Conservation (phyloP, 2,113 vertebrate species). For the Anoplopoma fimbria region DNA sequence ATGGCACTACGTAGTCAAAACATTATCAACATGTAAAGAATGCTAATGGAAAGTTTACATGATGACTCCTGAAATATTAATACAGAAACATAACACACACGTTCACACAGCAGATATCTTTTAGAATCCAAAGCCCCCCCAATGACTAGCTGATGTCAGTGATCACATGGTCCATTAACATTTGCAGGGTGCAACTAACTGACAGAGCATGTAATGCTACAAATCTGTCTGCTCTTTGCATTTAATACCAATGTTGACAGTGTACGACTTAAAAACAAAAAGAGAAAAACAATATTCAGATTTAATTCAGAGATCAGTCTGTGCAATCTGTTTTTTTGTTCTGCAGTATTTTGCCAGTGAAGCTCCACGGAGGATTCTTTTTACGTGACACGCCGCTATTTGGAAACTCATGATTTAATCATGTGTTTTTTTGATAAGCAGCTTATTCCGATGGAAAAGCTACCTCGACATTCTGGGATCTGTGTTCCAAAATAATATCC, state of each 20-base stretch:
- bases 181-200: constrained; percentile 22
- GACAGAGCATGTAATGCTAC: constrained; percentile 8
- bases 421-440: constrained; percentile 33
- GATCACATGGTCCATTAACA: constrained; percentile 47
- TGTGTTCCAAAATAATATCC: constrained; percentile 28
- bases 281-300: background rate
- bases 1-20: background rate
- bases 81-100: background rate
- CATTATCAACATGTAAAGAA: background rate
- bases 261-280: background rate
- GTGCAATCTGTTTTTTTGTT: background rate
- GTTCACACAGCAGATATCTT: constrained; percentile 1
- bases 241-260: background rate
- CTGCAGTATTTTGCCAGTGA: background rate
- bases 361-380: background rate
- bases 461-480: constrained; percentile 9
- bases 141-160: constrained; percentile 31
- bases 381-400: constrained; percentile 31
- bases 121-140: constrained; percentile 7
- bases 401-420: constrained; percentile 45
- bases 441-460: constrained; percentile 47
- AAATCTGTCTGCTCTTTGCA: constrained; percentile 16
- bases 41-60: background rate
- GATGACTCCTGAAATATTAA: constrained; percentile 6
- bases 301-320: background rate